Conservation (phyloP, 2,888 invertebrate genomes). For the Aquatica leii region DNA sequence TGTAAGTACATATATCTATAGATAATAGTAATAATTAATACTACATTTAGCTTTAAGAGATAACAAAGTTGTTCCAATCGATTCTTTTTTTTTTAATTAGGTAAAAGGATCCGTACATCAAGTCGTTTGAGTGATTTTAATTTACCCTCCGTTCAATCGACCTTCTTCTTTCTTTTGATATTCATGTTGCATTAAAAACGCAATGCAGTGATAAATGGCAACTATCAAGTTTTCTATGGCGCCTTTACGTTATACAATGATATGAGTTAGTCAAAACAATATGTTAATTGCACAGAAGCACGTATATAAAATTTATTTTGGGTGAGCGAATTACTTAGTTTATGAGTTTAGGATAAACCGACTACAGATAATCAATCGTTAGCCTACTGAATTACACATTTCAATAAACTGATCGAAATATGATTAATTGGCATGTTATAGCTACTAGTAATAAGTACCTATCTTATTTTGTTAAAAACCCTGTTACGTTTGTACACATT, state of each 20-base stretch:
- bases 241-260: background rate
- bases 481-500: background rate
- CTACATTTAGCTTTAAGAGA: background rate
- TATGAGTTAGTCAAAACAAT: background rate
- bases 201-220: background rate
- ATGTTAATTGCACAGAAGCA: no score
- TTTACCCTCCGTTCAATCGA: background rate
- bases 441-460: no score
- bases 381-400: background rate
- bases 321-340: background rate
- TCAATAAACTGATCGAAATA: no score
- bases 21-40: no score
- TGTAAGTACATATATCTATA: no score
- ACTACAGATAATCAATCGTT: background rate
- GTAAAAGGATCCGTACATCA: no score
- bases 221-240: background rate
- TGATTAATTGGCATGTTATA: no score
- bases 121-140: no score
- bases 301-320: background rate
- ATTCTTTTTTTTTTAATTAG: no score
- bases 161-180: background rate
- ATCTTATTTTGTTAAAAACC: no score
- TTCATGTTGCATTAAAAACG: background rate
- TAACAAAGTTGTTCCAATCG: background rate
- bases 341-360: background rate